Base-by-base conservation (phyloP, 1,140 invertebrate species). In the Ericerus pela region DNA sequence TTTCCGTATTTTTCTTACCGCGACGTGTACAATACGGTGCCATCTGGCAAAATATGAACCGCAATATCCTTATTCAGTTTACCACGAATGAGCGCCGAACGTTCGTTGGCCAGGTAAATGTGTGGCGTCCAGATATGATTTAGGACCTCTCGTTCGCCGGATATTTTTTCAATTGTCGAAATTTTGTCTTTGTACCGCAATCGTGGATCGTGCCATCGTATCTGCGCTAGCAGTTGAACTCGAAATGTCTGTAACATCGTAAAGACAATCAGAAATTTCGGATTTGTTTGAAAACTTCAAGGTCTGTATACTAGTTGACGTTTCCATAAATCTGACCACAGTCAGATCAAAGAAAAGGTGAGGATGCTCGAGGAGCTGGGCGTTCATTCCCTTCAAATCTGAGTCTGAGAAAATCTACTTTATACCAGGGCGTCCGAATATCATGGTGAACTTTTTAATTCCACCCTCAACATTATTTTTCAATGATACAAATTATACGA, bases 91-190 rank as follows among this genome's bases (percentile, higher is more conserved):
- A 78, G 76, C 0, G 82, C 85, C 38, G 80, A 80, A 20, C 81
- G 75, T 66, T 88, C 85, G 62, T 87, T 88, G 18, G 79, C 77
- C 58, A 88, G 74, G 51, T 84, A 85, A 6, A 88, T 74, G 57
- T 84, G 81, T 0, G 85, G 85, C 3, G 80, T 78, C 85, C 85
- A 89, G 20, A 88, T 79, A 16, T 76, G 69, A 57, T 80, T 73
- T 18, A 81, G 68, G 1, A 85, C 66, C n/a, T 75, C 72, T 58
- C 77, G 76, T 53, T 84, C 82, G 1, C 84, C 84, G 18, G 80
- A 69, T 55, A 87, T 81, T 59, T 61, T 51, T 2, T 51, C 20
- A 6, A 47, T 18, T 18, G 79, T 72, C 0, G 80, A 79, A 36
- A 80, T 75, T 1, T 76, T 68, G 0, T 74, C 66, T 12, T 41